phyloP scores from a whole-genome alignment of 2,113 vertebrate species.

The Carollia perspicillata region DNA sequence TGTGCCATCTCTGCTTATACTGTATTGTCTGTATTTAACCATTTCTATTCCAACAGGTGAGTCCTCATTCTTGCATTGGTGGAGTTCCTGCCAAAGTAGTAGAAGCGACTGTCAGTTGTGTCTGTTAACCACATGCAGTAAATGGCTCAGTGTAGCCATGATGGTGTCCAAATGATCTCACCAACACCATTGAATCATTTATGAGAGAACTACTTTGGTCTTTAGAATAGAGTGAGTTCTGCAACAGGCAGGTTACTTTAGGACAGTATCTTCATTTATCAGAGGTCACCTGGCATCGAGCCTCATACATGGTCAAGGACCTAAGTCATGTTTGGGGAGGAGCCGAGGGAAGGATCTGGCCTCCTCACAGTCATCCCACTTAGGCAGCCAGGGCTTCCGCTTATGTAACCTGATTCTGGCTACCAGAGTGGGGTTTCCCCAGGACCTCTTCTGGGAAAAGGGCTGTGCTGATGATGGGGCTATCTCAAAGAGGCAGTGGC shows the following conservation, averaged over 20 bases:
- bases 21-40: background rate
- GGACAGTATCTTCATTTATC: background rate
- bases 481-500: background rate
- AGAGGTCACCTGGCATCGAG: background rate
- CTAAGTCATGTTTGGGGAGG: background rate
- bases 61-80: background rate
- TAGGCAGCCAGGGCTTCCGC: background rate
- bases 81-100: background rate
- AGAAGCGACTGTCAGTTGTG: background rate
- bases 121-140: background rate
- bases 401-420: background rate
- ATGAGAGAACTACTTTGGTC: background rate
- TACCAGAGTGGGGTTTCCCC: background rate
- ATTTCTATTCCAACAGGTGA: background rate
- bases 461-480: background rate
- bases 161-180: background rate
- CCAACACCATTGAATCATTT: background rate
- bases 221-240: background rate
- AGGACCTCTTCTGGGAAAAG: background rate
- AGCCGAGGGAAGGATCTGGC: background rate
- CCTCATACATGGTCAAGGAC: background rate
- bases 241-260: background rate
- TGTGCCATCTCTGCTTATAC: background rate
- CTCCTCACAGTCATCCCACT: background rate
- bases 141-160: background rate